Evolutionary conservation across 2,888 invertebrate genomes (phyloP), one percentile per base, ranked within the genome.

Genomic region (Megalurothrips usitatus): DNA sequence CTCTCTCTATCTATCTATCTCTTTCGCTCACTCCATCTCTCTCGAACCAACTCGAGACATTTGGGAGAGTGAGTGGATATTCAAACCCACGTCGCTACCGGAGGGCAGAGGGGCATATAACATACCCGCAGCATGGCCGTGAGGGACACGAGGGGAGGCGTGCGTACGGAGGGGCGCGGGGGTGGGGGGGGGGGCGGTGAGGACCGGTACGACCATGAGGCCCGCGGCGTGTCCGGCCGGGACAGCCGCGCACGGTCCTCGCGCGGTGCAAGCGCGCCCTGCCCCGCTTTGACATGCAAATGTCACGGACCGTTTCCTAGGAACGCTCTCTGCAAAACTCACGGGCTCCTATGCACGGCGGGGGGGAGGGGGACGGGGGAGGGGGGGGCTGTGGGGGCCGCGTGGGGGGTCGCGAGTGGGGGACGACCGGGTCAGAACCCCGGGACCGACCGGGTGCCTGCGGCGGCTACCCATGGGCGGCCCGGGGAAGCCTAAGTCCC

Each of bases 301-400:
- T 68, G 68, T 68, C 68, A 23, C 68, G 68, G 68, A 68, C 68
- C 68, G 68, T 68, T 68, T 68, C 68, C 68, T 19, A 68, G 68
- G 23, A 68, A 68, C 68, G 68, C n/a, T n/a, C n/a, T 8, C 19
- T n/a, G 26, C 11, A 19, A n/a, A 68, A 19, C 68, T 68, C 23
- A 19, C 9, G n/a, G n/a, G n/a, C 68, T 19, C 58, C 52, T 19
- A n/a, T 10, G 19, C 52, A 12, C 19, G 52, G 52, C 52, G 3
- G 14, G 49, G 52, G 10, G 49, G 49, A 14, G 49, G 10, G 49
- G 49, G 49, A 14, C 49, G 49, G 49, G 49, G 49, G 10, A 14
- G 49, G 49, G 49, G 10, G 52, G 52, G 9, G 52, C 52, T 1
- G 52, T 12, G 52, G 14, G 9, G 52, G 58, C 17, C 6, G 58